Conservation (phyloP, 2,888 invertebrate genomes). For the Pyrochroa serraticornis region DNA sequence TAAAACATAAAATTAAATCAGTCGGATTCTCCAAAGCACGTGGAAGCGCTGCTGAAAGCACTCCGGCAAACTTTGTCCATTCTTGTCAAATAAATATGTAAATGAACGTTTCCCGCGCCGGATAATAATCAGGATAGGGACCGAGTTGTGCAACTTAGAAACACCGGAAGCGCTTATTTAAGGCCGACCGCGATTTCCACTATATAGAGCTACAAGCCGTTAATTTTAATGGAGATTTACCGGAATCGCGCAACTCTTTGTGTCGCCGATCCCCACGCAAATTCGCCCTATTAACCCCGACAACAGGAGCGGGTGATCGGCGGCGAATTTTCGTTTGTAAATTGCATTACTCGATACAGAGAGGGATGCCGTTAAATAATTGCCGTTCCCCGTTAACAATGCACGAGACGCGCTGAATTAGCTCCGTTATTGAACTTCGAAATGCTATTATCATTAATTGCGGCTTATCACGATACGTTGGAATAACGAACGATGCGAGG, state of each 20-base stretch:
- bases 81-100: conserved; percentile 33
- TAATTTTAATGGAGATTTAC: conserved; percentile 34
- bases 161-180: conserved; percentile 37
- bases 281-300: conserved; percentile 1
- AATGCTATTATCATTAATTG: conserved; percentile 23
- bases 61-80: conserved; percentile 23
- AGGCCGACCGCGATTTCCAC: conserved; percentile 30
- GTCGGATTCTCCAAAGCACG: not conserved
- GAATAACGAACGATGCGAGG: too few species aligned
- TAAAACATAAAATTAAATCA: conserved; percentile 27
- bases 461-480: conserved; percentile 24
- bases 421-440: conserved; percentile 18
- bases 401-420: conserved; percentile 7
- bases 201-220: conserved; percentile 28
- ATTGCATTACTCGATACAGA: not conserved
- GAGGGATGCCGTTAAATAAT: not conserved
- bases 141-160: conserved; percentile 35
- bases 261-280: conserved; percentile 14
- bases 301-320: not conserved
- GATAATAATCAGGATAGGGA: conserved; percentile 34
- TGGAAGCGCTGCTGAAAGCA: conserved; percentile 8
- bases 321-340: conserved; percentile 1
- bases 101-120: conserved; percentile 41
- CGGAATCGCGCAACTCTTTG: conserved; percentile 26
- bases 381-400: conserved; percentile 4